These are phyloP conservation scores for Aurelia sp. DNA, from an alignment of 30 jellyfish, hydroid and myxozoan species.

Conservation along the genomic window DNA sequence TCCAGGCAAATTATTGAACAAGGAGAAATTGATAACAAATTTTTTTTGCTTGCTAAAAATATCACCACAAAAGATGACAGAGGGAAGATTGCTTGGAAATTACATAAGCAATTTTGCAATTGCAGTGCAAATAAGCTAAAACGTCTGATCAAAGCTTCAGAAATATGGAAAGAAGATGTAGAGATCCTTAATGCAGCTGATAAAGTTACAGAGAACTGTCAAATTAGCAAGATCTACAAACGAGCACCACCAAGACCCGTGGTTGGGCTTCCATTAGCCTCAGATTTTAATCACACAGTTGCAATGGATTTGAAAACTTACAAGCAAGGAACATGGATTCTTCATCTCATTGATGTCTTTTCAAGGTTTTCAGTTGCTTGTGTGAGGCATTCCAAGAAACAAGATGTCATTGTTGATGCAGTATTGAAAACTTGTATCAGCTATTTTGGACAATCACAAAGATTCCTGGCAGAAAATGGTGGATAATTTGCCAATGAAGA, in stretches of 20 bases:
- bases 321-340: too few relatives aligned
- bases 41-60: not conserved
- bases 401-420: too few relatives aligned
- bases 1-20: conserved; percentile 10
- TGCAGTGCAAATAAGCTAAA: conserved; percentile 24
- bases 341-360: too few relatives aligned
- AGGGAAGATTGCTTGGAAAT: not conserved
- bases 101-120: conserved; percentile 41
- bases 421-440: not conserved
- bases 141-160: conserved; percentile 10
- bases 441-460: not conserved
- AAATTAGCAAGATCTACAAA: conserved; percentile 23
- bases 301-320: too few relatives aligned
- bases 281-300: conserved; percentile 12
- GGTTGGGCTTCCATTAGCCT: conserved; percentile 19
- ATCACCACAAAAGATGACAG: too few relatives aligned
- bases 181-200: not conserved
- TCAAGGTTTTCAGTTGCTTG: not conserved
- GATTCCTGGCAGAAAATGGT: conserved; percentile 57
- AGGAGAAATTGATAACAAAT: conserved; percentile 32
- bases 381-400: too few relatives aligned
- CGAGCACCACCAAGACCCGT: conserved; percentile 29
- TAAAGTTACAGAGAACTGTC: not conserved
- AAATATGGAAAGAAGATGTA: not conserved
- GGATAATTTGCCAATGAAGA: conserved; percentile 58